Evolutionary conservation across 2,113 vertebrate species (phyloP), one percentile per base, ranked within the genome.

Genomic region (Calyptomena viridis): DNA sequence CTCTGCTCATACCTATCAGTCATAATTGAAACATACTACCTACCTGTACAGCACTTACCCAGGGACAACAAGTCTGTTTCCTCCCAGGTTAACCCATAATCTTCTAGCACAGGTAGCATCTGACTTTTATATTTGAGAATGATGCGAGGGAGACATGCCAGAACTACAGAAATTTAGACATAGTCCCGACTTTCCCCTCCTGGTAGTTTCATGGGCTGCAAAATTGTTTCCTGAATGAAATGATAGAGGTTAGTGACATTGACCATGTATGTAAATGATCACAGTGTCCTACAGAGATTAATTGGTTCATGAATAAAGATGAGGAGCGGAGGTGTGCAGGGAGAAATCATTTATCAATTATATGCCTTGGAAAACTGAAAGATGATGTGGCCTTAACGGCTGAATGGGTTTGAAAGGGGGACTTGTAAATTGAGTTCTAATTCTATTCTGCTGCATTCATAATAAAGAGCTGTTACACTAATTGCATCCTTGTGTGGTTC

Each of bases 361-460:
- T 87, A 95, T 76, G 92, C 77, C 86, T 91, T 55, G 69, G 86
- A 95, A 94, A 93, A 93, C 84, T 44, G 86, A 87, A 92, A 95
- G 91, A 96, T 96, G 90, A 90, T 92, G 84, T 22, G 15, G 91
- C 77, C 86, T 94, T 94, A 96, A 96, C 77, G 47, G 84, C 91
- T 96, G 94, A 94, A 87, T 93, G 94, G 93, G 69, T 98, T 94
- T 97, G 90, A 97, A 97, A 97, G 95, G 76, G 88, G 97, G 95
- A 93, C 93, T 97, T 97, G 92, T 95, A 96, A 97, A 97, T 92
- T 94, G 95, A 97, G 88, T 81, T 97, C 80, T 97, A 95, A 97
- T 93, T 96, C 87, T 90, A 79, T 93, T 96, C 95, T 88, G 81
- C 88, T 11, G 83, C 85, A 94, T 73, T 97, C 91, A 64, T 96